phyloP scores from a whole-genome alignment of 2,797 vertebrate genomes.

The Apodemus agrarius region DNA sequence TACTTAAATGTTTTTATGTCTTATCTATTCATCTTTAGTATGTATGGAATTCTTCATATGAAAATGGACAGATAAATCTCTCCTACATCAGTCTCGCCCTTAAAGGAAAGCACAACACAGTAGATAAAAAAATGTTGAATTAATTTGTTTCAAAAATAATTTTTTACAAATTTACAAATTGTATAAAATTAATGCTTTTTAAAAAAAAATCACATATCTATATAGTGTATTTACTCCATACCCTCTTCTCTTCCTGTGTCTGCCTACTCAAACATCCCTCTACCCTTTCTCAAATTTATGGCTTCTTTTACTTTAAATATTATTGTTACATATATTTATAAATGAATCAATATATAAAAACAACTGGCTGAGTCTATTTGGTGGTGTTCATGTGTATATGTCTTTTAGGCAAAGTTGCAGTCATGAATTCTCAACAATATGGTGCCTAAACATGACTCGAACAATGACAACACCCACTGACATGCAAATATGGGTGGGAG shows the following conservation, averaged over 20 bases:
- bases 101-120: neutral
- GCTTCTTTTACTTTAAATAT: neutral
- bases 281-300: neutral
- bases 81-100: neutral
- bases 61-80: neutral
- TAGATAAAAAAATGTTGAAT: neutral
- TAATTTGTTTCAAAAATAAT: neutral
- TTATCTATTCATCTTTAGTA: neutral
- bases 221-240: too few relatives aligned
- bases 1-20: neutral
- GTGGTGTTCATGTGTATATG: neutral
- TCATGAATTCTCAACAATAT: neutral
- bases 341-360: neutral
- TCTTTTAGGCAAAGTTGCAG: neutral
- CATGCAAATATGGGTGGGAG: neutral
- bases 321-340: neutral
- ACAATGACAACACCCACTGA: neutral
- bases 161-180: neutral
- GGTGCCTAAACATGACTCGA: neutral
- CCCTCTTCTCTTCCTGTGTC: too few relatives aligned
- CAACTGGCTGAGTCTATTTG: neutral
- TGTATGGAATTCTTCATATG: neutral
- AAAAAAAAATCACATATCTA: neutral
- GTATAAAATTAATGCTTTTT: neutral
- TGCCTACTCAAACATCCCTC: neutral